Evolutionary conservation across 2,888 invertebrate genomes (phyloP), one percentile per base, ranked within the genome.

Genomic region (Entomobrya multifasciata): DNA sequence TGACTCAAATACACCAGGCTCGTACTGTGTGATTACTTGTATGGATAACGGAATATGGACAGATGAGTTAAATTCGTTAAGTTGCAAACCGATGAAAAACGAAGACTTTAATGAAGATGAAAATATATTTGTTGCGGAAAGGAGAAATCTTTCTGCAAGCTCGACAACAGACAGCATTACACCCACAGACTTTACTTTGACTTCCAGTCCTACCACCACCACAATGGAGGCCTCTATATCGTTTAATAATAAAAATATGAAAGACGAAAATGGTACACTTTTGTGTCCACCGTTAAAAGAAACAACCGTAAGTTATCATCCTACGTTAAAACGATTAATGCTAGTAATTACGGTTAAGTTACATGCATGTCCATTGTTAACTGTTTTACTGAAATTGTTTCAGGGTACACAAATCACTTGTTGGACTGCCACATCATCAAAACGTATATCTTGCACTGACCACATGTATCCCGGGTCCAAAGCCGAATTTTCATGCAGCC

Each of bases 11-110:
- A 80, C 74, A 1, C 87, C 88, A 17, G 65, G 88, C 0, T 81
- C 88, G 4, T 88, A 87, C 60, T 88, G 88, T 27, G 87, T 88
- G 0, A 88, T 81, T 15, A 85, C 88, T 0, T 89, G 89, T 44
- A 81, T 74, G 22, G 36, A 78, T 27, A 72, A 82, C 70, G 89
- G 89, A 1, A 47, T 55, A n/a, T 89, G 89, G 89, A 88, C 88
- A 13, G 87, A 89, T 41, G 88, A 83, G 30, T 65, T 89, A 6
- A 77, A 41, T 6, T 52, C 52, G 1, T 87, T 86, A n/a, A 13
- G 74, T n/a, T 89, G 89, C 47, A 76, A 80, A 22, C 47, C 62
- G 4, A 13, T 15, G 27, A 22, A 6, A 60, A 74, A 52, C 20
- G 44, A 72, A n/a, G 47, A 41, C 17, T 13, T n/a, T n/a, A 10